Evolutionary conservation across 92 coral and sea anemone species (phyloP), one percentile per base, ranked within the genome.

Genomic region (Bergia puertoricense): DNA sequence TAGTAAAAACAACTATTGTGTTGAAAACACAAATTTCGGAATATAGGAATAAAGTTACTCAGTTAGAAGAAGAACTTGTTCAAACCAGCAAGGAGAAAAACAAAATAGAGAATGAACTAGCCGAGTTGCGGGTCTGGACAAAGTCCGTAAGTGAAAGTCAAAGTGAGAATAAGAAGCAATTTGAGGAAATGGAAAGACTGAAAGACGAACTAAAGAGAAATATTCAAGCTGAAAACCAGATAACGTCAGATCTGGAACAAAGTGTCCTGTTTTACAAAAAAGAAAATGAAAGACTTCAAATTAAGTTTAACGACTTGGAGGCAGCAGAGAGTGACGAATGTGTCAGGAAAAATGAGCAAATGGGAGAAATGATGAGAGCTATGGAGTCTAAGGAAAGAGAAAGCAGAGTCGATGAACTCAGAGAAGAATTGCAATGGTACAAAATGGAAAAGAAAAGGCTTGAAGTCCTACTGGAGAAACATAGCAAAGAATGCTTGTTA

Each of bases 1-100:
- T 86, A n/a, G 83, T 56, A 9, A 86, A 56, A 54, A 76, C 75
- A 57, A 86, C 72, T 7, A 75, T 82, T 6, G 87, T 46, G 16
- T 46, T 84, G 62, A 84, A 84, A 69, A 71, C 59, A 45, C 44
- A 84, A 75, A 56, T 84, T 72, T 71, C 79, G 5, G 87, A 84
- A 5, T 84, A 79, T 14, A 71, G 45, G 65, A 69, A 72, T 40
- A 84, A 84, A 43, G 56, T 71, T 46, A 6, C 42, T 67, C 22
- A 74, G 14, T 74, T 91, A 20, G 93, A 89, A 80, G 74, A 88
- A 62, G 88, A 91, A 51, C 85, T 91, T 65, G 85, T 72, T 23
- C 81, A 82, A n/a, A 91, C 85, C 76, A 88, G 84, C 81, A 88
- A 88, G 44, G 90, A 91, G 46, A 91, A 91, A 78, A 79, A 87